Base-by-base conservation (phyloP, 2,888 invertebrate genomes). In the Apocheima hispidaria region DNA sequence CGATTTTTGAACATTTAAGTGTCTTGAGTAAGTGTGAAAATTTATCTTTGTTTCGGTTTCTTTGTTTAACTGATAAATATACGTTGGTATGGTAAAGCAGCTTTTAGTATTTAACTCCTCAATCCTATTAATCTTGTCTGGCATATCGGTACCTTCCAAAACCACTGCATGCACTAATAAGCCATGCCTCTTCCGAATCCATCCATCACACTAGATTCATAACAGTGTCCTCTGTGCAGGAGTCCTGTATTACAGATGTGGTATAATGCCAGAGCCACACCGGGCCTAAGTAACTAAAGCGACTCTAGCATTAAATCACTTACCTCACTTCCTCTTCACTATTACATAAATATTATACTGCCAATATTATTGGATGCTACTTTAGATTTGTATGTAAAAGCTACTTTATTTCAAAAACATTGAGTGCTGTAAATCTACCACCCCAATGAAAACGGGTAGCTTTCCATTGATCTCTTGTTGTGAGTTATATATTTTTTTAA, bases 181-280 rank as follows among this genome's bases (percentile, higher is more conserved):
- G 51, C 46, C 44, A 12, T 40, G 51, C 44, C 72, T 73, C 72
- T 68, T 68, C 56, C 57, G 77, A 72, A 79, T 77, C 86, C 86
- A 90, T 91, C 88, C 87, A 90, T 90, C 90, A 90, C 75, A 77
- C 82, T 74, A 77, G 81, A 85, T 86, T 89, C 89, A 87, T 90
- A 89, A 87, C 82, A 79, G 84, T 83, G 83, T 78, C 73, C 77
- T 77, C 79, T 72, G 79, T 81, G 79, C 84, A 85, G 81, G 87
- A 86, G 84, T 83, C 78, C 80, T 76, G 74, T 79, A 83, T 85
- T 82, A 84, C 83, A 83, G 79, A 84, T 84, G 81, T 78, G 76
- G 74, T 79, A 77, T 81, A 77, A 75, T 75, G 73, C 68, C 60
- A 67, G 71, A 71, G 72, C 72, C 69, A 71, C 71, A 69, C 70